phyloP scores from a whole-genome alignment of 2,113 vertebrate species.

The Laticauda laticaudata region DNA sequence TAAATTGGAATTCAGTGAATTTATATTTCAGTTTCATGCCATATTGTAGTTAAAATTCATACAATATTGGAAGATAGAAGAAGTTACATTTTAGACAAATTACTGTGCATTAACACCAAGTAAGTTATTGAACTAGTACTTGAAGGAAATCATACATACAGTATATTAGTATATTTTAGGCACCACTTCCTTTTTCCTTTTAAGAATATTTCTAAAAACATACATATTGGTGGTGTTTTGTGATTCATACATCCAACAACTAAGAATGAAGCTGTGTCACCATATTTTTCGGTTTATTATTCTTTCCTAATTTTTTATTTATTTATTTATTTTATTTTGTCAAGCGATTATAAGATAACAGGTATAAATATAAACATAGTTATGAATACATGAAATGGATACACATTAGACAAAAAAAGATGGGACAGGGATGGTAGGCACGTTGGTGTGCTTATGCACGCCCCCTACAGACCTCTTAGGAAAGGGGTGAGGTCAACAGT shows the following conservation, averaged over 20 bases:
- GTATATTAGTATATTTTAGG: neutral
- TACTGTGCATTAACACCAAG: neutral
- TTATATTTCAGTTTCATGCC: neutral
- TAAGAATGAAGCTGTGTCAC: neutral
- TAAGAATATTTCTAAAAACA: neutral
- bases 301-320: slow-evolving; percentile 11
- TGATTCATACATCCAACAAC: slow-evolving; percentile 16
- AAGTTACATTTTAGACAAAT: neutral
- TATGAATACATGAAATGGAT: too few species aligned
- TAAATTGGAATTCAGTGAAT: neutral
- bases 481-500: too few species aligned
- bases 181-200: neutral
- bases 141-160: neutral
- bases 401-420: too few species aligned
- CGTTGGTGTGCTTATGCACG: too few species aligned
- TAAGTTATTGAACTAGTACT: neutral
- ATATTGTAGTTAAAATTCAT: neutral
- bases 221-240: neutral
- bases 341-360: too few species aligned
- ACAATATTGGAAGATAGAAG: neutral
- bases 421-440: too few species aligned
- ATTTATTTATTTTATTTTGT: too few species aligned
- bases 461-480: too few species aligned
- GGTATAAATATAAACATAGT: too few species aligned
- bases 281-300: slow-evolving; percentile 34